Percentiles rank a stretch among this genome's conserved stretches.
These are phyloP conservation scores for Pomacea maculata DNA, from an alignment of 1,140 invertebrate genomes.

Conservation along the genomic window DNA sequence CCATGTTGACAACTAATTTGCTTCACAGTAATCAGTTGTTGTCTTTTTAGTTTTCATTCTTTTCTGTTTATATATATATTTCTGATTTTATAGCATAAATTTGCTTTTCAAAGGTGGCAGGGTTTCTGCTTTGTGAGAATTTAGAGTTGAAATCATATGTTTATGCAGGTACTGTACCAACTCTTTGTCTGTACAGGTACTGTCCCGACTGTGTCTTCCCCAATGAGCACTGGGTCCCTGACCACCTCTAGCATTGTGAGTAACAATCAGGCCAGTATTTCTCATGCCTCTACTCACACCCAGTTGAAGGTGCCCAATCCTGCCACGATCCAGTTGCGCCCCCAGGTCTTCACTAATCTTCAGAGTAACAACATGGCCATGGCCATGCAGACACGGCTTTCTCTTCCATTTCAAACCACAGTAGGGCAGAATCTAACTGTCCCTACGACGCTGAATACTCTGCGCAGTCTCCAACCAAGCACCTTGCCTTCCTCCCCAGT, in stretches of 20 bases:
- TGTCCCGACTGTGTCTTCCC: neutral
- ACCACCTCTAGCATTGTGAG: neutral
- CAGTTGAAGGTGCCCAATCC: conserved; percentile 29
- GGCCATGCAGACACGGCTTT: conserved; percentile 20
- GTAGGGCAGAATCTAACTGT: conserved; percentile 7
- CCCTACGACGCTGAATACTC: conserved; percentile 7
- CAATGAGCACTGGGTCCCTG: neutral
- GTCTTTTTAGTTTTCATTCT: too few species aligned
- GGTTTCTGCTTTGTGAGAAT: neutral
- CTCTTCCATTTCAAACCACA: conserved; percentile 12
- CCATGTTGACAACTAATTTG: too few species aligned
- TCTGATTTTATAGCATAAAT: too few species aligned
- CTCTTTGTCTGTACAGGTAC: neutral
- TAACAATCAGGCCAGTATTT: conserved; percentile 8
- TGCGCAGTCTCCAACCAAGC: conserved; percentile 1
- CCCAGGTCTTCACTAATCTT: conserved; percentile 10
- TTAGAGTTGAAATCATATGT: neutral
- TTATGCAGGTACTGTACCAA: neutral
- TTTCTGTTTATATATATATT: too few species aligned
- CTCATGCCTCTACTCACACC: conserved; percentile 15
- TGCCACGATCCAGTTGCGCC: conserved; percentile 11
- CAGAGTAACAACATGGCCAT: conserved; percentile 21
- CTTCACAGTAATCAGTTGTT: too few species aligned
- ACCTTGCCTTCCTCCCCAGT: conserved; percentile 6
- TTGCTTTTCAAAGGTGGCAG: neutral